Evolutionary conservation across 2,113 vertebrate species (phyloP).

Genomic region (Hucho hucho): DNA sequence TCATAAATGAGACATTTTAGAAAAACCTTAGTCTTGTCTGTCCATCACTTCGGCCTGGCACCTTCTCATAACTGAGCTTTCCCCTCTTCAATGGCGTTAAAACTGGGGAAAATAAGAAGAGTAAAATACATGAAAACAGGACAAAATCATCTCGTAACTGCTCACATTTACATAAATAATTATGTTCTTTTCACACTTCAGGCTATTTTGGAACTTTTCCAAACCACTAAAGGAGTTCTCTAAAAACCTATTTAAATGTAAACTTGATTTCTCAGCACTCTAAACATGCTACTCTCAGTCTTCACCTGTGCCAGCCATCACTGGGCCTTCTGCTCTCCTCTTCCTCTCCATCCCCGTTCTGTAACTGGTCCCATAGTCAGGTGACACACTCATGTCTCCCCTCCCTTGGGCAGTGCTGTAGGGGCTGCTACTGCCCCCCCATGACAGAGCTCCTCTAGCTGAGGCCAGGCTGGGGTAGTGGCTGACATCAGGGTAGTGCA

Average conservation of each 20-base stretch:
- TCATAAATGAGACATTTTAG: background rate
- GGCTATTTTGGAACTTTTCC: background rate
- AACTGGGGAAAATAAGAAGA: constrained; percentile 41
- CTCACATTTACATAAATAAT: background rate
- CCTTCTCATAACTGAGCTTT: constrained; percentile 81
- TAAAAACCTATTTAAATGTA: background rate
- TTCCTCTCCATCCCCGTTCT: constrained; percentile 62
- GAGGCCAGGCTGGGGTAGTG: constrained; percentile 2
- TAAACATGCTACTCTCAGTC: constrained; percentile 15
- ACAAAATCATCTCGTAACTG: background rate
- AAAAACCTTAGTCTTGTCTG: constrained; percentile 73
- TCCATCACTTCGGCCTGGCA: constrained; percentile 87
- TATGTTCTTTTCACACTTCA: background rate
- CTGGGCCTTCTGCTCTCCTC: constrained; percentile 45
- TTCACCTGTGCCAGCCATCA: constrained; percentile 41
- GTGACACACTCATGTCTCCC: background rate
- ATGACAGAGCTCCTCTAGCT: background rate
- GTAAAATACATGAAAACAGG: background rate
- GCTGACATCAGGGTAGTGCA: background rate
- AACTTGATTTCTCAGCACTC: background rate
- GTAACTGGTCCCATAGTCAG: constrained; percentile 30
- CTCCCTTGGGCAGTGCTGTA: background rate
- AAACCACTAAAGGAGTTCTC: background rate
- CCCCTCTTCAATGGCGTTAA: constrained; percentile 74
- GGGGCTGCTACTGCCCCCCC: constrained; percentile 8